Evolutionary conservation across 2,888 invertebrate species (phyloP), one percentile per base, ranked within the genome.

Genomic region (Globia sparganii): DNA sequence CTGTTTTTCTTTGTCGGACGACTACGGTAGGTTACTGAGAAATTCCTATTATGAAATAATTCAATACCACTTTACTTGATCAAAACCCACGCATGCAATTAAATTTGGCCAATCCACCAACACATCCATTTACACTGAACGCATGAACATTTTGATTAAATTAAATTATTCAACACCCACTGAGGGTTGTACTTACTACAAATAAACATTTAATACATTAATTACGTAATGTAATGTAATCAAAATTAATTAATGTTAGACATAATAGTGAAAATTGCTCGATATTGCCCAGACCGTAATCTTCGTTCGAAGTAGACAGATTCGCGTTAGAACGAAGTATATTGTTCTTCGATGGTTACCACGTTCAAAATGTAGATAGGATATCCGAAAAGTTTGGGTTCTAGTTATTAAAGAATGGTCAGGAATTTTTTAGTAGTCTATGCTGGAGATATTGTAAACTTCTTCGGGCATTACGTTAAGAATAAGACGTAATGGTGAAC

Each of bases 271-370:
- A 34, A 80, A 77, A 77, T 77, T 61, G 21, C 65, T 83, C 43
- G 31, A 78, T 80, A 73, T 75, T 82, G 61, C 65, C 82, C 43
- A 75, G 31, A 66, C 73, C 71, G 64, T 82, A 84, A 84, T 86
- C 74, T 86, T 43, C 34, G 59, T 37, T 69, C 58, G 13, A 62
- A 69, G 69, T 65, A 80, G 76, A 80, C 74, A 71, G 61, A 84
- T 74, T 84, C 64, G 34, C 46, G 49, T 75, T 79, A 61, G 66
- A 78, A 86, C 69, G 73, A 80, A 74, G 77, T 80, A 73, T 78
- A 86, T 84, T 76, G 82, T 78, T 78, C 66, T 62, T n/a, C 9
- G 13, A 72, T 56, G 73, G 80, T 64, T 18, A 53, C 83, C 80
- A 85, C 34, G 43, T 28, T 70, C 31, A 40, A 59, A 70, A 31